phyloP scores from a whole-genome alignment of 2,113 vertebrate genomes.

The Datnioides undecimradiatus region DNA sequence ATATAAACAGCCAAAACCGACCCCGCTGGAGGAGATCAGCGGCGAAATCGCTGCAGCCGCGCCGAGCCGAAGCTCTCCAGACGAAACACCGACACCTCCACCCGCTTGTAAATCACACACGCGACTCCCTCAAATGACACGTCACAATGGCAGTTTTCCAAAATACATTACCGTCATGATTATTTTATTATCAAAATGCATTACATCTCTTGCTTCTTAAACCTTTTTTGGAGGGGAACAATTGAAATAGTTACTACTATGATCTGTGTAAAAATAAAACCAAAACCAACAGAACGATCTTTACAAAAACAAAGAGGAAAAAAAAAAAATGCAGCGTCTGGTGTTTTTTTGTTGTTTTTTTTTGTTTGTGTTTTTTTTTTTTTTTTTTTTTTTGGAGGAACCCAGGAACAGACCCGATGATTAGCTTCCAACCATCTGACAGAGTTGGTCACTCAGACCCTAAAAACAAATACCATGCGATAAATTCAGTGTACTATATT shows the following conservation, averaged over 20 bases:
- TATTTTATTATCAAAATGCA: slow-evolving; percentile 99
- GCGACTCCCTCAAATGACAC: slow-evolving; percentile 50
- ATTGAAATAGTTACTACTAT: slow-evolving; percentile 91
- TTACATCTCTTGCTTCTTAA: slow-evolving; percentile 91
- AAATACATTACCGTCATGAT: slow-evolving; percentile 89
- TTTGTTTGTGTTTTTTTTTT: no score
- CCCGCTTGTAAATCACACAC: slow-evolving; percentile 20
- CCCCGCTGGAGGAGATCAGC: background rate
- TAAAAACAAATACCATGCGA: slow-evolving; percentile 79
- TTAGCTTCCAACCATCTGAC: slow-evolving; percentile 62
- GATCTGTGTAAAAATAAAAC: slow-evolving; percentile 91
- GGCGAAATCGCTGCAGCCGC: no score
- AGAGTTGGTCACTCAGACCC: slow-evolving; percentile 64
- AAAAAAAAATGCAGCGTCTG: slow-evolving; percentile 84
- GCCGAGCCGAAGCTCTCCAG: background rate
- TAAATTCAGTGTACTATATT: slow-evolving; percentile 84
- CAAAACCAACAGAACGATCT: slow-evolving; percentile 81
- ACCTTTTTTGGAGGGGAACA: slow-evolving; percentile 75
- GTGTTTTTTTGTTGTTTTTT: no score
- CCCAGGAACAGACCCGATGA: slow-evolving; percentile 60
- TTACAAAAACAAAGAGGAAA: slow-evolving; percentile 87
- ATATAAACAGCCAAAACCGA: background rate
- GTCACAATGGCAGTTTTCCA: slow-evolving; percentile 70
- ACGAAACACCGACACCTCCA: background rate
- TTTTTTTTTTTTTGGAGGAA: slow-evolving; percentile 61